Conservation (phyloP, 2,797 vertebrate genomes). For the Gymnodraco acuticeps region DNA sequence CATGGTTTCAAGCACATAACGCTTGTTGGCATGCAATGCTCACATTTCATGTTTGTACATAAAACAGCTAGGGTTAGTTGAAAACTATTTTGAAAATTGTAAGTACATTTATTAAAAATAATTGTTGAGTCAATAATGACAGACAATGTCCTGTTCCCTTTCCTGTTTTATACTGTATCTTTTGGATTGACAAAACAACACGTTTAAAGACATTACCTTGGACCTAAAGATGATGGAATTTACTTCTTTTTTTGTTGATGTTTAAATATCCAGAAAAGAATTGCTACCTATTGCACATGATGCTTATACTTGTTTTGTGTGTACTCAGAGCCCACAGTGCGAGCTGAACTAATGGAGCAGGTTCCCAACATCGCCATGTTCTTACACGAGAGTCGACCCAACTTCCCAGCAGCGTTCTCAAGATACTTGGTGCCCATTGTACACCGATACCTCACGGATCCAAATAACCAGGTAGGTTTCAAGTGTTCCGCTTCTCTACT, state of each 20-base stretch:
- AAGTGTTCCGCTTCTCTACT: not conserved
- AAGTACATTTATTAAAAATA: too few species aligned
- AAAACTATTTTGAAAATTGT: too few species aligned
- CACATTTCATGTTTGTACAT: slow-evolving; percentile 2
- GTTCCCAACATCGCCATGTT: slow-evolving; percentile 92
- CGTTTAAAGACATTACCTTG: too few species aligned
- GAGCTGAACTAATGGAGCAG: slow-evolving; percentile 94
- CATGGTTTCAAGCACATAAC: not conserved
- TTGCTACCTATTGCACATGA: not conserved
- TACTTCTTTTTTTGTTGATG: too few species aligned
- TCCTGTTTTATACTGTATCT: too few species aligned
- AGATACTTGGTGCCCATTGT: slow-evolving; percentile 91
- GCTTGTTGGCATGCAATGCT: not conserved
- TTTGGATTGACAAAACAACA: too few species aligned
- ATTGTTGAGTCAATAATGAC: too few species aligned
- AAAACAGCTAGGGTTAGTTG: too few species aligned
- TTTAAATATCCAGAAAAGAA: too few species aligned
- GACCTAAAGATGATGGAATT: too few species aligned
- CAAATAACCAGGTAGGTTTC: slow-evolving; percentile 90
- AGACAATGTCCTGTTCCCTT: too few species aligned
- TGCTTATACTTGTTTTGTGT: slow-evolving; percentile 22
- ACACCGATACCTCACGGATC: slow-evolving; percentile 89
- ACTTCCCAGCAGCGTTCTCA: slow-evolving; percentile 90
- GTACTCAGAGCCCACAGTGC: slow-evolving; percentile 89
- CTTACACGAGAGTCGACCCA: slow-evolving; percentile 90